Base-by-base conservation (phyloP, 2,113 vertebrate species). In the Pterocles orientalis region DNA sequence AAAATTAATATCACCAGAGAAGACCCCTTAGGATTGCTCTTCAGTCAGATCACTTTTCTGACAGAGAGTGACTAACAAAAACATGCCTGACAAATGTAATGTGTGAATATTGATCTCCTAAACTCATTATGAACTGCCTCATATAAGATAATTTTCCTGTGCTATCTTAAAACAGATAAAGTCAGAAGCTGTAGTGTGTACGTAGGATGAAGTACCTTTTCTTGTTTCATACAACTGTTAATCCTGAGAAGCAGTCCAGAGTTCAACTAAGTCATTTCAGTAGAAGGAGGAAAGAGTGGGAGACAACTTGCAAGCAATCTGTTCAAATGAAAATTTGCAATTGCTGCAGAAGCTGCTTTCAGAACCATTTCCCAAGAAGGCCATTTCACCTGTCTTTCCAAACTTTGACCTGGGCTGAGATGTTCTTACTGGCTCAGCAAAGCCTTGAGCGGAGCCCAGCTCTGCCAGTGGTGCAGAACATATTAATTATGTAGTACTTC, bases 221-320 rank as follows among this genome's bases (percentile, higher is more conserved):
- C 47, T 80, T 94, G n/a, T 93, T 96, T 73, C 34, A 19, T 88
- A 9, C 33, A 90, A 75, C 75, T 75, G 45, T 86, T 93, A 87
- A 83, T 81, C 72, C 41, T 73, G 58, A 92, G 75, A 85, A 91
- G 41, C 68, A 84, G 73, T 72, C 65, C 77, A 66, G 79, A 81
- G 95, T 95, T 97, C 93, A 96, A 33, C 75, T 57, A 92, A 94
- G 88, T 85, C 36, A 68, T 92, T 88, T 94, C 88, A 91, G 62
- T 73, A 81, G 82, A 76, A 94, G 80, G 80, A 95, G 62, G 50
- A 82, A 95, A 53, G 93, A 88, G 90, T 93, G 87, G 91, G 93
- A 96, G 90, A 93, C 45, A 72, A 94, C 79, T 95, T 92, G 81
- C 57, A 88, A 94, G 62, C 90, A 93, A 64, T 96, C 95, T 96